Evolutionary conservation across 2,113 vertebrate species (phyloP).

Genomic region (Collichthys lucidus): DNA sequence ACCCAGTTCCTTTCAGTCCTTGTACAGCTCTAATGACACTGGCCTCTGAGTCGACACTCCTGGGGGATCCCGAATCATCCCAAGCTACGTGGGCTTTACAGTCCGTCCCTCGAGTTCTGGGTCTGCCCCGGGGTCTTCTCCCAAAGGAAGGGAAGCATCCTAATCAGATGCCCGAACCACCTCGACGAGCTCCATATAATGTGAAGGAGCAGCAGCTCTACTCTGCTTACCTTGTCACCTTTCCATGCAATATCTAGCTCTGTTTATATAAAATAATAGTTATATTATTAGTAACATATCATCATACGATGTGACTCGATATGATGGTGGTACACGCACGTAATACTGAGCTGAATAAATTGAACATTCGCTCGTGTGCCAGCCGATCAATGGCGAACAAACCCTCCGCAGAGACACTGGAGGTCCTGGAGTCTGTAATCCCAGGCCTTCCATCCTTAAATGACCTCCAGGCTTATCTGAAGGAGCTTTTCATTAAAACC

Average conservation of each 20-base stretch:
- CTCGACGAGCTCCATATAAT: too few species aligned
- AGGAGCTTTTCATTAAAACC: slow-evolving; percentile 26
- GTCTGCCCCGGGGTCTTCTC: too few species aligned
- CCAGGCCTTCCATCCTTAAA: background rate
- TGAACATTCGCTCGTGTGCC: background rate
- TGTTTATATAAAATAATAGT: background rate
- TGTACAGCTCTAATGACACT: slow-evolving; percentile 94
- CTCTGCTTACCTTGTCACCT: too few species aligned
- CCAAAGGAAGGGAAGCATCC: too few species aligned
- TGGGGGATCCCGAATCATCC: too few species aligned
- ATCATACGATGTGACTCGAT: too few species aligned
- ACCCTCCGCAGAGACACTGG: background rate
- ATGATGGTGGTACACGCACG: background rate
- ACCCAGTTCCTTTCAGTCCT: slow-evolving; percentile 97
- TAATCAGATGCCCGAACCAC: too few species aligned
- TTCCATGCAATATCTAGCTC: too few species aligned
- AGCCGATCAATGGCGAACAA: background rate
- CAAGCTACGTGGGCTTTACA: too few species aligned
- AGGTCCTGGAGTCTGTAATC: slow-evolving; percentile 1
- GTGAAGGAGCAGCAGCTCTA: too few species aligned
- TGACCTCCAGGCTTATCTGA: slow-evolving; percentile 34
- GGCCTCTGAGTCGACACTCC: slow-evolving; percentile 93
- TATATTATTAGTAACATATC: too few species aligned
- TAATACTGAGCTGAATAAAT: background rate
- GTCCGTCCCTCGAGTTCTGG: too few species aligned